Conservation (phyloP, 2,113 vertebrate genomes). For the Tragelaphus imberbis region DNA sequence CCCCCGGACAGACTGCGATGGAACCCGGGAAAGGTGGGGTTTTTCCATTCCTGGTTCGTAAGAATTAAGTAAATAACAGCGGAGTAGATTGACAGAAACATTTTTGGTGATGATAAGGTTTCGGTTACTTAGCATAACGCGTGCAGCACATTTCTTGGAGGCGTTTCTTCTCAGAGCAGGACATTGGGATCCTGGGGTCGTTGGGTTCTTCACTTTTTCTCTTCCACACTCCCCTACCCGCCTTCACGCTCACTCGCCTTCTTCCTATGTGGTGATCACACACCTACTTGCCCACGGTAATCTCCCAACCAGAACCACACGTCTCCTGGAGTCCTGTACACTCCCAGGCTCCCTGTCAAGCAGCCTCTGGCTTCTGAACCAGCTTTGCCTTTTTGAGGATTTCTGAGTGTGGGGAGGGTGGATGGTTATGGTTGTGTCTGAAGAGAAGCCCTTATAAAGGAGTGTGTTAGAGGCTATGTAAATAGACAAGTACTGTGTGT, state of each 20-base stretch:
- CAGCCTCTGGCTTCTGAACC: not conserved
- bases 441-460: conserved; percentile 14
- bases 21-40: not conserved
- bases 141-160: not conserved
- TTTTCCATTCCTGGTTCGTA: conserved; percentile 2
- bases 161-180: conserved; percentile 8
- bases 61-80: conserved; percentile 40
- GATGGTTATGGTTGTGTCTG: not conserved
- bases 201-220: conserved; percentile 26
- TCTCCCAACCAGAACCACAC: not conserved
- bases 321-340: not conserved
- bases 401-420: not conserved
- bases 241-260: not conserved
- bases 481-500: not conserved
- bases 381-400: conserved; percentile 9
- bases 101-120: not conserved
- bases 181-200: not conserved
- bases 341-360: not conserved
- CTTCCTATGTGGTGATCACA: not conserved
- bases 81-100: conserved; percentile 8
- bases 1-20: not conserved
- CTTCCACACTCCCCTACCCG: not conserved
- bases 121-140: conserved; percentile 28
- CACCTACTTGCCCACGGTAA: not conserved
- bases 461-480: not conserved